These are phyloP conservation scores for Danionella dracula DNA, from an alignment of 2,797 vertebrate genomes.

Conservation along the genomic window DNA sequence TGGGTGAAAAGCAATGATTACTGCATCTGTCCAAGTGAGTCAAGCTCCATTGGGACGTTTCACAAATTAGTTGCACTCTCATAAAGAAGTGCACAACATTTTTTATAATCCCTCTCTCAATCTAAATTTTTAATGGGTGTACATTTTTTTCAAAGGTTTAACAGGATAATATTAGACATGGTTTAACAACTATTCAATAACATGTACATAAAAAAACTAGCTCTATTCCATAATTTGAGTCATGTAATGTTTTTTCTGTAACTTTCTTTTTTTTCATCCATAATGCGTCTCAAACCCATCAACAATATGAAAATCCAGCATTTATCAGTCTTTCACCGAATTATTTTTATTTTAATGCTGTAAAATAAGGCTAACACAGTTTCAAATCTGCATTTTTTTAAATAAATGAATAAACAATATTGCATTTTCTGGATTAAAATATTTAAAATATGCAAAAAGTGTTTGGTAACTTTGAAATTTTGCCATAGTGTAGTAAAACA, in stretches of 20 bases:
- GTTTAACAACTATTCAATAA: background rate
- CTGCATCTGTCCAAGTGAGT: background rate
- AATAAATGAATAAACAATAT: too few relatives aligned
- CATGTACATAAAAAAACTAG: conserved; percentile 20
- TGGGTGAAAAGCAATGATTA: background rate
- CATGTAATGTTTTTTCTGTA: conserved; percentile 22
- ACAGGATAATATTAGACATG: background rate
- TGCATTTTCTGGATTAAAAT: too few relatives aligned
- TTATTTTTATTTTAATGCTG: too few relatives aligned
- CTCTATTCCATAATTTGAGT: conserved; percentile 9
- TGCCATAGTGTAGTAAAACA: too few relatives aligned
- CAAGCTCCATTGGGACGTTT: background rate
- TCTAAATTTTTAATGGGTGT: background rate
- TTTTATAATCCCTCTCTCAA: background rate
- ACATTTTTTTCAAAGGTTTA: background rate
- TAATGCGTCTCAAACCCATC: conserved; percentile 9
- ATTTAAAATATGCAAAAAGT: too few relatives aligned
- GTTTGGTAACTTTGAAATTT: too few relatives aligned
- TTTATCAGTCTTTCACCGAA: background rate
- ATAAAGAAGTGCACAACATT: background rate
- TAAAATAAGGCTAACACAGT: too few relatives aligned
- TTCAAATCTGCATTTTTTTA: too few relatives aligned
- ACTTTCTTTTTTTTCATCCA: conserved; percentile 19
- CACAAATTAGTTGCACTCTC: background rate
- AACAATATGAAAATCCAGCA: background rate